Conservation (phyloP, 2,888 invertebrate genomes). For the Oegoconia quadripuncta region DNA sequence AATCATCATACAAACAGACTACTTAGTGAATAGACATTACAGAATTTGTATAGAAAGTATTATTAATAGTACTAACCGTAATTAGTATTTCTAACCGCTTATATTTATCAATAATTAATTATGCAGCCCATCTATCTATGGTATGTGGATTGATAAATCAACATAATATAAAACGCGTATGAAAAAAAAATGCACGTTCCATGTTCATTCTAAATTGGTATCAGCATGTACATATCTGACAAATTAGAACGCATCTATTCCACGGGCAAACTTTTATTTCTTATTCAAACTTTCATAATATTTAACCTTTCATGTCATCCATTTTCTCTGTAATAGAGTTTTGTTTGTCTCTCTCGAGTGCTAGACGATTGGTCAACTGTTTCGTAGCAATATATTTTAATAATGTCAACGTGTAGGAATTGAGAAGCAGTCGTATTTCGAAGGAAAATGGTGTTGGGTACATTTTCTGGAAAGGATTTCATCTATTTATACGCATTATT, state of each 20-base stretch:
- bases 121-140: too few species aligned
- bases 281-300: constrained; percentile 53
- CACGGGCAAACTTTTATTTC: constrained; percentile 29
- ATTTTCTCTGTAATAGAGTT: constrained; percentile 38
- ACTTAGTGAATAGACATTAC: too few species aligned
- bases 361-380: constrained; percentile 26
- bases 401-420: constrained; percentile 7
- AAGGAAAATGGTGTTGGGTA: too few species aligned
- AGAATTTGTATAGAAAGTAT: too few species aligned
- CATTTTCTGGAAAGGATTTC: too few species aligned
- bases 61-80: too few species aligned
- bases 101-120: too few species aligned
- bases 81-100: too few species aligned
- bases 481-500: too few species aligned
- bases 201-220: constrained; percentile 11
- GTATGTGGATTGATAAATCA: too few species aligned
- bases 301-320: constrained; percentile 50
- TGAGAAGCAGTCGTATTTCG: too few species aligned
- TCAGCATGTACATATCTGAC: constrained; percentile 28
- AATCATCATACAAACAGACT: too few species aligned
- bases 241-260: constrained; percentile 39
- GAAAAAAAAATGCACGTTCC: neutral
- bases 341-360: constrained; percentile 36
- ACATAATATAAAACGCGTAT: neutral
- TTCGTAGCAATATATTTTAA: constrained; percentile 11